phyloP scores from a whole-genome alignment of 2,888 invertebrate species.

The Cataglyphis cursor region DNA sequence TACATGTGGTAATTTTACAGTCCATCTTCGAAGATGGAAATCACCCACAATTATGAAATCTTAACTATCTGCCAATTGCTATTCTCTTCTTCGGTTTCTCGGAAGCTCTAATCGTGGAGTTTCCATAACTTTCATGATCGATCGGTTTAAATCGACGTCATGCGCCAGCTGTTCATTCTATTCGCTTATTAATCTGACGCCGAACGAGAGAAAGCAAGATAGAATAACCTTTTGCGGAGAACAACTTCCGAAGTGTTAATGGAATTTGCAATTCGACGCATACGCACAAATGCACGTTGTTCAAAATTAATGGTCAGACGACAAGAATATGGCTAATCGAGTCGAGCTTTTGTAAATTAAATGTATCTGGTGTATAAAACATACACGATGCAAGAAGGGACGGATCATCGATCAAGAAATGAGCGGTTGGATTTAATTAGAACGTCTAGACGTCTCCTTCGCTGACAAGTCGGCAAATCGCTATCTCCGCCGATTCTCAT shows the following conservation, averaged over 20 bases:
- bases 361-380: neutral
- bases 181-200: constrained; percentile 47
- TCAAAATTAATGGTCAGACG: neutral
- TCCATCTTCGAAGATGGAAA: neutral
- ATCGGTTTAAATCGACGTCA: constrained; percentile 37
- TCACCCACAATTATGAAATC: constrained; percentile 39
- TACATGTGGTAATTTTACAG: neutral
- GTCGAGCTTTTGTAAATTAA: neutral
- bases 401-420: constrained; percentile 34
- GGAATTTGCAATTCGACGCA: neutral
- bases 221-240: neutral
- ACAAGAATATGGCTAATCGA: neutral
- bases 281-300: neutral
- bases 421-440: constrained; percentile 48
- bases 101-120: constrained; percentile 23
- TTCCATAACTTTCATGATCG: constrained; percentile 37
- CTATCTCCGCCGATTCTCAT: constrained; percentile 25
- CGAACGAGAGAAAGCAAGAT: constrained; percentile 18
- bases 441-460: constrained; percentile 24
- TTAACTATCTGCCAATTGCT: neutral
- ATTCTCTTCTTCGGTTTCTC: neutral
- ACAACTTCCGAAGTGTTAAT: neutral
- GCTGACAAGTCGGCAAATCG: constrained; percentile 50
- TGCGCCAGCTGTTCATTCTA: constrained; percentile 16
- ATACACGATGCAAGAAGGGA: neutral